Evolutionary conservation across 1,140 invertebrate genomes (phyloP).

Genomic region (Eriocheir sinensis): DNA sequence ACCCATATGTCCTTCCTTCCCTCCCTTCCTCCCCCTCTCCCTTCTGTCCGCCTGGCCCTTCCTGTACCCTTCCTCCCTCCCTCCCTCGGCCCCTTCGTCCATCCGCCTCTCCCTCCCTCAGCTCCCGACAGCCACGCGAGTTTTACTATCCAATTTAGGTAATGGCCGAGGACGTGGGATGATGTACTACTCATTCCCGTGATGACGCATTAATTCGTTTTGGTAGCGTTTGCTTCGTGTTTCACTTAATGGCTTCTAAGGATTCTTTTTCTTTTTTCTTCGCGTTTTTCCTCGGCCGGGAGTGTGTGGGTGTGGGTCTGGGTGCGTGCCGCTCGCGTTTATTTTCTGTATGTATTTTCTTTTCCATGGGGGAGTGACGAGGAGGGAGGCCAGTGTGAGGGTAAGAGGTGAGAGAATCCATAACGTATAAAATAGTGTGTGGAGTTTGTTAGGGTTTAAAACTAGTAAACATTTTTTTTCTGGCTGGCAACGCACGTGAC

Average conservation of each 20-base stretch:
- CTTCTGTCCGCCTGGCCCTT: conserved; percentile 5
- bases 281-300: background rate
- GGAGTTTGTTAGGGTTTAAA: too few relatives aligned
- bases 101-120: background rate
- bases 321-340: background rate
- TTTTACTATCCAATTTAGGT: conserved; percentile 74
- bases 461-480: too few relatives aligned
- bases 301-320: conserved; percentile 26
- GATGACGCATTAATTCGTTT: conserved; percentile 75
- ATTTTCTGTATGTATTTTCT: background rate
- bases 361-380: background rate
- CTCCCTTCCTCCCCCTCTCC: background rate
- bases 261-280: conserved; percentile 29
- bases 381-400: too few relatives aligned
- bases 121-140: conserved; percentile 43
- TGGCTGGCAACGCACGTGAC: too few relatives aligned
- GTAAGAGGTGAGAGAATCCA: too few relatives aligned
- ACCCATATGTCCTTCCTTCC: background rate
- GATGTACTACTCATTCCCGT: conserved; percentile 70
- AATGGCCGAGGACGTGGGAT: conserved; percentile 66
- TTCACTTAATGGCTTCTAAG: conserved; percentile 71
- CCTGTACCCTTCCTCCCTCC: background rate
- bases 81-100: background rate
- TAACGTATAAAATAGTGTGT: too few relatives aligned
- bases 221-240: conserved; percentile 66